Percentiles rank a stretch among this genome's conserved stretches.
These are phyloP conservation scores for Cryptocephalus moraei DNA, from an alignment of 2,888 invertebrate species.

Conservation along the genomic window DNA sequence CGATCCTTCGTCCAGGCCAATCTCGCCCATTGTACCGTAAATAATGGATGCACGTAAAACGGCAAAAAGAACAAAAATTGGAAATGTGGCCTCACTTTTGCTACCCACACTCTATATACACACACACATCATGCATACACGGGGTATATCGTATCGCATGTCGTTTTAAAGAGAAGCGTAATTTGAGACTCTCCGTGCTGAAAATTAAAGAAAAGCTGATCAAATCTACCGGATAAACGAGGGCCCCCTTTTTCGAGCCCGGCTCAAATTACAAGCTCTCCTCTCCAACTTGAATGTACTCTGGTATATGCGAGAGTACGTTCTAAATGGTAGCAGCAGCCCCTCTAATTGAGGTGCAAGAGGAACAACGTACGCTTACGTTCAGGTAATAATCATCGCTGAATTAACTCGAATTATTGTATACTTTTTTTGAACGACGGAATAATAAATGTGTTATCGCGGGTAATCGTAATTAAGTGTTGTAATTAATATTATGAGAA, in stretches of 20 bases:
- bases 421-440: conserved; percentile 4
- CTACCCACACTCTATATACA: neutral
- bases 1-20: conserved; percentile 1
- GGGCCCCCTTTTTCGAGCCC: conserved; percentile 20
- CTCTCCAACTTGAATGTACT: conserved; percentile 20
- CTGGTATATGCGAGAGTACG: conserved; percentile 8
- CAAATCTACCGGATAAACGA: conserved; percentile 37
- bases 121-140: neutral
- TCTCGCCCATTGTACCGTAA: conserved; percentile 8
- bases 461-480: no score
- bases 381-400: conserved; percentile 19
- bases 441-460: no score
- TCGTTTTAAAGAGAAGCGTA: conserved; percentile 20
- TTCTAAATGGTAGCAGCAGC: conserved; percentile 17
- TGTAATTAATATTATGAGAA: no score
- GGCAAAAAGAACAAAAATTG: neutral
- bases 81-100: no score
- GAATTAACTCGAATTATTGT: conserved; percentile 16
- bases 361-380: conserved; percentile 13
- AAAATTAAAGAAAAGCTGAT: conserved; percentile 38
- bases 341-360: conserved; percentile 25
- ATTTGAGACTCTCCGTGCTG: conserved; percentile 26
- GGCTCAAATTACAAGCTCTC: conserved; percentile 25
- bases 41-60: conserved; percentile 8
- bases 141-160: conserved; percentile 20